Base-by-base conservation (phyloP, 1,140 invertebrate genomes). In the Portunus trituberculatus region DNA sequence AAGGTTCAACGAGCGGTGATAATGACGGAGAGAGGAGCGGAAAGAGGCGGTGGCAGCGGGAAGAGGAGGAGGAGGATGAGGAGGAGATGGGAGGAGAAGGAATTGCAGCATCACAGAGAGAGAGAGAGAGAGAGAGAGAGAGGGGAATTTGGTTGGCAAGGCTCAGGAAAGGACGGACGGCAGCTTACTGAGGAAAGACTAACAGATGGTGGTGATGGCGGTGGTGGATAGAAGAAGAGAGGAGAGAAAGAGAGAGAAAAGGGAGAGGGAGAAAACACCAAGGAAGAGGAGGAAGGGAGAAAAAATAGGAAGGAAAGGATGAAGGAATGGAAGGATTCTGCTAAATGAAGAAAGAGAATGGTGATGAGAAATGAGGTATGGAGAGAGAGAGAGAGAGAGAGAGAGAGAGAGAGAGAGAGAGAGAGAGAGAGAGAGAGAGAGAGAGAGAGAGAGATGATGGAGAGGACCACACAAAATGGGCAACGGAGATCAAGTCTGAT, bases 101-200 rank as follows among this genome's bases (percentile, higher is more conserved):
- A 90, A 39, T 46, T 32, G 48, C n/a, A 32, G 31, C 32, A 32
- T 32, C 14, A 46, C 48, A 67, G 90, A 67, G 52, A 31, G 46
- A 91, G 52, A 91, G 52, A 76, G 52, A 76, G 52, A 76, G 52
- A 91, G 59, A 31, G 59, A 76, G n/a, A 91, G 52, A 87, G 86
- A 87, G 52, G 29, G 48, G 39, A 45, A 8, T 76, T 76, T 25
- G 67, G 67, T 76, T 76, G 67, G 67, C 67, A 76, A 20, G 67
- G 67, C 67, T 76, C n/a, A 76, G 20, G 20, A 76, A 20, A 25
- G 67, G 67, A 76, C n/a, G n/a, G 67, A 1, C 12, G 20, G 67
- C 20, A 76, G 67, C 67, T 76, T 76, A 76, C 67, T n/a, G 25
- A n/a, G 67, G 67, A 76, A 59, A 76, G 67, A 76, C 67, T 76